Conservation (phyloP, 2,113 vertebrate genomes). For the Phoenicopterus ruber region DNA sequence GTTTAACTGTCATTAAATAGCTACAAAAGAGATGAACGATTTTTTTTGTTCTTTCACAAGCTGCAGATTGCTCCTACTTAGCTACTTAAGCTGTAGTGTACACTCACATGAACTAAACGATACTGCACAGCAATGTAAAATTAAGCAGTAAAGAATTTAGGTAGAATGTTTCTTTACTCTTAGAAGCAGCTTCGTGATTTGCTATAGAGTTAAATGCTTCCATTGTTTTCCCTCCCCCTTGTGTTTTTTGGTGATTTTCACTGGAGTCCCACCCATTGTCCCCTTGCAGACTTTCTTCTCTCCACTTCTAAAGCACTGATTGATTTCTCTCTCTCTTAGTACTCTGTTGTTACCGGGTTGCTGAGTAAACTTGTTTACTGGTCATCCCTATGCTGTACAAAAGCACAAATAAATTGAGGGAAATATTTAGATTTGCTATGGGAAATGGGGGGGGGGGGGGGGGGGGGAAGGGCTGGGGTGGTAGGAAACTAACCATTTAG, state of each 20-base stretch:
- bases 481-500: conserved; percentile 26
- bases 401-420: background rate
- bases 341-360: background rate
- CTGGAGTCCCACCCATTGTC: background rate
- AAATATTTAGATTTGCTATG: conserved; percentile 9
- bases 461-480: background rate
- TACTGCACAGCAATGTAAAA: background rate
- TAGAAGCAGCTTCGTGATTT: background rate
- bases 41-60: background rate
- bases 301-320: background rate
- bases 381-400: background rate
- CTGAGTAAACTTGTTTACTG: conserved; percentile 20
- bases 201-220: background rate
- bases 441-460: background rate
- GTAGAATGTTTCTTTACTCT: background rate
- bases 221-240: background rate
- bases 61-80: background rate
- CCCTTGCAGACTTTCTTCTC: background rate
- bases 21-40: background rate
- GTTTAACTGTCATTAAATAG: background rate
- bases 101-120: background rate
- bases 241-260: background rate
- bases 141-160: background rate
- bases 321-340: background rate
- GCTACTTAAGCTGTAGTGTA: background rate